Evolutionary conservation across 1,140 invertebrate genomes (phyloP).

Genomic region (Agrypnia vestita): DNA sequence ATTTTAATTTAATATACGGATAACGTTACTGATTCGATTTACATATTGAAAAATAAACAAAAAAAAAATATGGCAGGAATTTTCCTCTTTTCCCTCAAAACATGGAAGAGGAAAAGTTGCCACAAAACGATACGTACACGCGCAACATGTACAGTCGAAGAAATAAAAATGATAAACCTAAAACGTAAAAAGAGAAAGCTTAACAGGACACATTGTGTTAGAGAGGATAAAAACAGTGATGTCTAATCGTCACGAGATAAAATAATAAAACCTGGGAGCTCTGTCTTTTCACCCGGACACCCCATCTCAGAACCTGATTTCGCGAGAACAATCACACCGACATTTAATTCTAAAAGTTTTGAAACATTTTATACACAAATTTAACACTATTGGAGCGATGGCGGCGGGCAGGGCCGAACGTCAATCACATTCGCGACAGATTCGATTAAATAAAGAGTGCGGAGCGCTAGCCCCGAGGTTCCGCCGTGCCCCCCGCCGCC

Average conservation of each 20-base stretch:
- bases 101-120: conserved; percentile 41
- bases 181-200: conserved; percentile 24
- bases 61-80: conserved; percentile 34
- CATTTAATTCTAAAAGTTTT: conserved; percentile 44
- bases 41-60: background rate
- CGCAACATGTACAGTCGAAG: conserved; percentile 26
- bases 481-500: conserved; percentile 47
- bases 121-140: conserved; percentile 25
- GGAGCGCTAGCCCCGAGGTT: conserved; percentile 18
- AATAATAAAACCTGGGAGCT: conserved; percentile 36
- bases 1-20: conserved; percentile 37
- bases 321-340: conserved; percentile 36
- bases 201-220: conserved; percentile 1
- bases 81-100: conserved; percentile 40
- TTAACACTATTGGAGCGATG: conserved; percentile 25
- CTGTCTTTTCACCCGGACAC: conserved; percentile 33
- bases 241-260: conserved; percentile 31
- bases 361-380: conserved; percentile 47
- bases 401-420: conserved; percentile 41
- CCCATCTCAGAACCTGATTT: conserved; percentile 38
- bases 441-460: background rate
- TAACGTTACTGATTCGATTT: conserved; percentile 22
- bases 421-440: background rate
- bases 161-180: conserved; percentile 34
- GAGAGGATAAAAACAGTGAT: conserved; percentile 10